Conservation (phyloP, 2,797 vertebrate species). For the Acipenser oxyrinchus region DNA sequence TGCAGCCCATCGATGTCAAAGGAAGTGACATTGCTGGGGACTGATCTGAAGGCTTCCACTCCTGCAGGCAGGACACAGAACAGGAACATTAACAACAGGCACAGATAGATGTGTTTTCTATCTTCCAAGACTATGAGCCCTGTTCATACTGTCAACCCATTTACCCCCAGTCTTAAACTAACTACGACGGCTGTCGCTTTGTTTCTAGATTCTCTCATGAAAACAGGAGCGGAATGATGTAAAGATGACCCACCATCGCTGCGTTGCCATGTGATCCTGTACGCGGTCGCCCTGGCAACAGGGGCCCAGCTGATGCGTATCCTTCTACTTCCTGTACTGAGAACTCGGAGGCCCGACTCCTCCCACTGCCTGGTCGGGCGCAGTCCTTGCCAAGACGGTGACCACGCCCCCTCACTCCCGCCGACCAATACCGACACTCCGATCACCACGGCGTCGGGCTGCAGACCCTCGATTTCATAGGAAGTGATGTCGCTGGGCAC, state of each 20-base stretch:
- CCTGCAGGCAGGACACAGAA: conserved; percentile 33
- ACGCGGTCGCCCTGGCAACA: conserved; percentile 49
- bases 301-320: conserved; percentile 51
- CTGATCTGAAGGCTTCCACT: conserved; percentile 38
- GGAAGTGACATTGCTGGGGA: conserved; percentile 45
- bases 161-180: no score
- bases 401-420: conserved; percentile 39
- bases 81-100: neutral
- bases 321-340: conserved; percentile 39
- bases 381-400: conserved; percentile 51
- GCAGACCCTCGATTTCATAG: conserved; percentile 57
- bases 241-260: conserved; percentile 40
- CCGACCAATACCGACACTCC: conserved; percentile 48
- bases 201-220: no score
- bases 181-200: no score
- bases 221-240: neutral
- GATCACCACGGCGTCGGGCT: conserved; percentile 52
- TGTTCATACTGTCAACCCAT: no score
- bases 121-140: no score
- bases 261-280: conserved; percentile 58
- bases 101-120: no score
- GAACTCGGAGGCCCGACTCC: conserved; percentile 44
- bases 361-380: conserved; percentile 25
- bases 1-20: conserved; percentile 69
- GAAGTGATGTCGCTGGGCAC: conserved; percentile 31